These are phyloP conservation scores for Spodoptera litura DNA, from an alignment of 1,140 invertebrate genomes.

Conservation along the genomic window DNA sequence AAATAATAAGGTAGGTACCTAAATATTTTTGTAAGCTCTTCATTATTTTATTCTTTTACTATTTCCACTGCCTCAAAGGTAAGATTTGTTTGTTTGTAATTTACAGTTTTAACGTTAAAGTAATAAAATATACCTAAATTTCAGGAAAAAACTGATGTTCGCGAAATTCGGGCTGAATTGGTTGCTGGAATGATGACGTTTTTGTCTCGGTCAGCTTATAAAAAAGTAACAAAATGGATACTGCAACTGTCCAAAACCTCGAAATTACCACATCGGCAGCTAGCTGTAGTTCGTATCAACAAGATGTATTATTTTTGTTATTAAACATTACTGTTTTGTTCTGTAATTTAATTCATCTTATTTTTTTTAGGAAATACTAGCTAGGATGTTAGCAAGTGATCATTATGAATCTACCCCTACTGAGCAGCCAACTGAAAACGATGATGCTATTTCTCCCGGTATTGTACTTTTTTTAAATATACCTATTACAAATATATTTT, in stretches of 20 bases:
- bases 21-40: background rate
- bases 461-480: too few species aligned
- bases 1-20: too few species aligned
- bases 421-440: too few species aligned
- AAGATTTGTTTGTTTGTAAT: too few species aligned
- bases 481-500: too few species aligned
- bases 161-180: constrained; percentile 66
- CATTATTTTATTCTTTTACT: background rate
- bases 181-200: constrained; percentile 74
- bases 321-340: background rate
- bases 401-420: constrained; percentile 54
- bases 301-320: background rate
- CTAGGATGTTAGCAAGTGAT: constrained; percentile 68
- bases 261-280: constrained; percentile 73
- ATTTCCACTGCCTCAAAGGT: background rate
- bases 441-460: too few species aligned
- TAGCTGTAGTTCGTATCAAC: constrained; percentile 73
- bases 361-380: constrained; percentile 64
- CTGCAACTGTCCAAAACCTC: constrained; percentile 74
- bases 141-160: constrained; percentile 76
- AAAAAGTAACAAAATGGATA: constrained; percentile 75
- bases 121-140: constrained; percentile 5
- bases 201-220: constrained; percentile 69
- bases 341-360: constrained; percentile 8
- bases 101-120: too few species aligned